Percentiles rank a stretch among this genome's conserved stretches.
These are phyloP conservation scores for Pterocles orientalis DNA, from an alignment of 2,113 vertebrate species.

Conservation along the genomic window DNA sequence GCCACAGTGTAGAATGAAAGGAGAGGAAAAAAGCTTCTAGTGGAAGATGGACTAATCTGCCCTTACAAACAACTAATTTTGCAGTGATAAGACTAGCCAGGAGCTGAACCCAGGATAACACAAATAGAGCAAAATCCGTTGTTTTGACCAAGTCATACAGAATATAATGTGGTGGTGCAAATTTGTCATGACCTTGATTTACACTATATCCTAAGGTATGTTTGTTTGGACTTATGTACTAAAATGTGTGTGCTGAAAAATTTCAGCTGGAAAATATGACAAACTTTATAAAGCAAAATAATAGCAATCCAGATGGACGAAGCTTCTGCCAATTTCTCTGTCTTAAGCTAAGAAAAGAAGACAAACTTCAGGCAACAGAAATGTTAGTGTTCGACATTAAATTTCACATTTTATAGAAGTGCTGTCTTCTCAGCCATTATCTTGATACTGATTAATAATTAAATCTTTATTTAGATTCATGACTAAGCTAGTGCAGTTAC, in stretches of 20 bases:
- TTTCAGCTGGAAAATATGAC: background rate
- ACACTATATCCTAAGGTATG: background rate
- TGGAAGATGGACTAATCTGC: background rate
- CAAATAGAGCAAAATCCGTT: background rate
- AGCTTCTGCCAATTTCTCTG: background rate
- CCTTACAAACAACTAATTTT: background rate
- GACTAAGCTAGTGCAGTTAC: background rate
- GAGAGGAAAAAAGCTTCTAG: background rate
- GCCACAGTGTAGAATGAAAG: too few relatives aligned
- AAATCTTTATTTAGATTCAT: background rate
- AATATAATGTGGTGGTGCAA: background rate
- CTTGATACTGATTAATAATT: background rate
- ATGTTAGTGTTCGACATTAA: background rate
- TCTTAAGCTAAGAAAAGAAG: background rate
- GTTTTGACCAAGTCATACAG: background rate
- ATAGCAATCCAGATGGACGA: background rate
- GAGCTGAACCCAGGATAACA: background rate
- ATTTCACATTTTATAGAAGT: background rate
- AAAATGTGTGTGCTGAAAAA: background rate
- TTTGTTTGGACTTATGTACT: background rate
- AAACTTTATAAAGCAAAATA: background rate
- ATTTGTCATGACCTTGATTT: background rate
- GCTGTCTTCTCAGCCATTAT: background rate
- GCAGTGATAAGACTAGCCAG: background rate
- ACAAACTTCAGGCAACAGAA: background rate